A percentile compares a stretch with the other conserved stretches of the same genome.
Evolutionary conservation across 1,140 invertebrate species (phyloP).

Genomic region (Sycophila sp.): DNA sequence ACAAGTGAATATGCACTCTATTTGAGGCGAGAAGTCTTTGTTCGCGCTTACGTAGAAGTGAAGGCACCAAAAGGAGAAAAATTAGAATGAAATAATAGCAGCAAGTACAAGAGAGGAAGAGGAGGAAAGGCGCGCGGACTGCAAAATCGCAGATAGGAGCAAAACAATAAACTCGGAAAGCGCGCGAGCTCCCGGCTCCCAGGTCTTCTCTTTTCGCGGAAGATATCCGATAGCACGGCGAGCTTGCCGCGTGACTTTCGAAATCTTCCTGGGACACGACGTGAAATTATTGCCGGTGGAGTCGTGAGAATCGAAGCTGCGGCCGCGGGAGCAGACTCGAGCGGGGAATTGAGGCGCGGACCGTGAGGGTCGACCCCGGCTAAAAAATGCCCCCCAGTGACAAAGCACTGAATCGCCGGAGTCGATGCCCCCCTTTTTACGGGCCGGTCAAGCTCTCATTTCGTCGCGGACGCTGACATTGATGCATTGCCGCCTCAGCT

Average conservation of each 20-base stretch:
- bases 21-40: too few species aligned
- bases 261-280: constrained; percentile 44
- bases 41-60: too few species aligned
- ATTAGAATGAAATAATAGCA: too few species aligned
- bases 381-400: not conserved
- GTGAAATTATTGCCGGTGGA: constrained; percentile 38
- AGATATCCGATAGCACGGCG: constrained; percentile 37
- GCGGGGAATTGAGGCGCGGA: not conserved
- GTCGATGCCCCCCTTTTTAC: not conserved
- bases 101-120: too few species aligned
- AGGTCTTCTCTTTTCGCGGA: constrained; percentile 20
- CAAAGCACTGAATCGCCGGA: not conserved
- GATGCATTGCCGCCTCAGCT: too few species aligned
- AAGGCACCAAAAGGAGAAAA: too few species aligned
- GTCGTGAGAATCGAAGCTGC: constrained; percentile 33
- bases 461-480: too few species aligned
- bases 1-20: too few species aligned
- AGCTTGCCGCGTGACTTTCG: constrained; percentile 47
- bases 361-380: not conserved
- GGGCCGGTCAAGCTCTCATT: too few species aligned
- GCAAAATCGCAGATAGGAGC: constrained; percentile 12
- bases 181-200: not conserved
- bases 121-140: not conserved
- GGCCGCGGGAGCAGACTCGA: not conserved
- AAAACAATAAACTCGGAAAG: constrained; percentile 49